Base-by-base conservation (phyloP, 2,797 vertebrate species). In the Ibycter americanus region DNA sequence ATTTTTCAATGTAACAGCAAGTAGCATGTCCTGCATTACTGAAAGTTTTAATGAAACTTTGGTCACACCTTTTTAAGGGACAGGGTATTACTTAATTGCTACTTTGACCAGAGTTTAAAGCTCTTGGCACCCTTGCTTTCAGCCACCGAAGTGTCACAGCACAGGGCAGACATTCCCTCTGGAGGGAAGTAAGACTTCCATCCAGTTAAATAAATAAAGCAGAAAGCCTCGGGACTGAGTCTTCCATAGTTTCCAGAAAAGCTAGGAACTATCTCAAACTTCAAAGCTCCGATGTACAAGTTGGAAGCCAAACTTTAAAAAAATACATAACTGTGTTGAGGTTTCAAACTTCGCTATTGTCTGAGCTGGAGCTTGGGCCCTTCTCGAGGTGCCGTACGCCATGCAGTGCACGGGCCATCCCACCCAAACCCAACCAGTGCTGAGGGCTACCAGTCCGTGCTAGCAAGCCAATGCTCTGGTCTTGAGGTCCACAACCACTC, bases 401-500 rank as follows among this genome's bases (percentile, higher is more conserved):
- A 49, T 5, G 34, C 14, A 55, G 52, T 0, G 0, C 22, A 12
- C 0, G 4, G 34, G 26, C 29, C 49, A 56, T 15, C 49, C 32
- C 42, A 76, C 36, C 42, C 40, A 47, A 66, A 59, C n/a, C 18
- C 15, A 18, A 5, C 38, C 8, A 18, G 52, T 29, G 66, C 59
- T 22, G 26, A 36, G 11, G n/a, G 38, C 38, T 21, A 47, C 72
- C 38, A 29, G 73, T 16, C 29, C 59, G 73, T 0, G 3, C 15
- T 8, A 36, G 31, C 18, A 52, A 77, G 70, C 16, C 81, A 65
- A 6, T 6, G 23, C 20, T 31, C 52, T 27, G 26, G 31, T 12
- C n/a, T 36, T 42, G 27, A 54, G 32, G 17, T 86, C 65, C 82
- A 26, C 26, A 59, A 42, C 32, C 67, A 32, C 32, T 62, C 15